Conservation (phyloP, 2,888 invertebrate species). For the Lymantria dispar region DNA sequence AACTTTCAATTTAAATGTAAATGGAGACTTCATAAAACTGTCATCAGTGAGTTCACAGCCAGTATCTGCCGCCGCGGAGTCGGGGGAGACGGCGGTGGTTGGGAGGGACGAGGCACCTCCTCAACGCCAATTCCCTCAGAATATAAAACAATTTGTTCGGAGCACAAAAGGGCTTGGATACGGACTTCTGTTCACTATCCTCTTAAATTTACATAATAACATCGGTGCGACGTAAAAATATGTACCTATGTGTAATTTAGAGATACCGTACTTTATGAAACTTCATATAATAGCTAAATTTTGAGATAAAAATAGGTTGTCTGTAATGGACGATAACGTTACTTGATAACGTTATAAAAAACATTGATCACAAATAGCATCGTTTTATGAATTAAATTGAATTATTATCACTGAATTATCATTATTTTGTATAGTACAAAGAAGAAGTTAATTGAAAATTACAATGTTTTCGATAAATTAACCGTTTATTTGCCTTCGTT, state of each 20-base stretch:
- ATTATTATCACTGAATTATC: no score
- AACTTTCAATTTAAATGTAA: slow-evolving; percentile 54
- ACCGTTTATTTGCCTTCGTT: no score
- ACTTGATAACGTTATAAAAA: no score
- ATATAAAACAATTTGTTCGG: slow-evolving; percentile 53
- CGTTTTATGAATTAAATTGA: no score
- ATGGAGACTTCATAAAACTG: slow-evolving; percentile 51
- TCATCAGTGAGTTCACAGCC: slow-evolving; percentile 40
- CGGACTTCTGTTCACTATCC: slow-evolving; percentile 47
- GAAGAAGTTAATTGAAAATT: no score
- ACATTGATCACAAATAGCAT: no score
- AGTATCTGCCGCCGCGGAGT: slow-evolving; percentile 19
- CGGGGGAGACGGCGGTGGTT: not conserved
- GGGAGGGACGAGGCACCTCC: slow-evolving; percentile 14
- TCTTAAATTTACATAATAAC: slow-evolving; percentile 46
- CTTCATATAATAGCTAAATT: no score
- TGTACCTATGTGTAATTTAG: slow-evolving; percentile 1
- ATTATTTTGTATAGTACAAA: no score
- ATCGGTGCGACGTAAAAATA: slow-evolving; percentile 34
- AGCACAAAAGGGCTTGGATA: slow-evolving; percentile 46
- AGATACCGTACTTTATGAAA: no score
- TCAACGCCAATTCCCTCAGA: slow-evolving; percentile 33
- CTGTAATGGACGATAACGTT: no score
- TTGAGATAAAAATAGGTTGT: no score
- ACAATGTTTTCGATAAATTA: no score